Evolutionary conservation across 2,888 invertebrate genomes (phyloP).

Genomic region (Chalcis sispes): DNA sequence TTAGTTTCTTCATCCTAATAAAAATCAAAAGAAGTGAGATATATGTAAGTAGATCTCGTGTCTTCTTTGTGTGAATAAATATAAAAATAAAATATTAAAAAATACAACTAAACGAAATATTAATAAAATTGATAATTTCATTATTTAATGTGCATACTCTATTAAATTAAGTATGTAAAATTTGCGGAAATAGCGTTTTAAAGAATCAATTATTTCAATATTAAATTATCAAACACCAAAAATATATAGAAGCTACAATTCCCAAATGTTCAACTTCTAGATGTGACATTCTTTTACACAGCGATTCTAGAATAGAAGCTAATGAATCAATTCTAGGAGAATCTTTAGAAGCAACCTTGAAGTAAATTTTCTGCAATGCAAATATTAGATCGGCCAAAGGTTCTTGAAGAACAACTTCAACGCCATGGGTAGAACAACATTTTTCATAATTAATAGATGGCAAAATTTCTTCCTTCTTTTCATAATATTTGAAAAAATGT

Average conservation of each 20-base stretch:
- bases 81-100: too few species aligned
- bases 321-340: constrained; percentile 62
- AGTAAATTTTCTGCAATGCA: constrained; percentile 75
- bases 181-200: too few species aligned
- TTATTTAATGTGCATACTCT: too few species aligned
- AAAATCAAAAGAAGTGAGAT: too few species aligned
- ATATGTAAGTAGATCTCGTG: too few species aligned
- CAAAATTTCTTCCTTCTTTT: constrained; percentile 76
- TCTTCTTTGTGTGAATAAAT: too few species aligned
- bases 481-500: constrained; percentile 80
- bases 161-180: too few species aligned
- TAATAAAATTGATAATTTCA: too few species aligned
- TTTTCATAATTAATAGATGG: constrained; percentile 75
- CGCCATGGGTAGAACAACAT: constrained; percentile 77
- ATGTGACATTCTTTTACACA: constrained; percentile 78
- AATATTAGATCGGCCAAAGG: constrained; percentile 80
- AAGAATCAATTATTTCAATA: too few species aligned
- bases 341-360: constrained; percentile 62
- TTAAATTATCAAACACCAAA: too few species aligned
- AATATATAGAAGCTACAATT: constrained; percentile 75
- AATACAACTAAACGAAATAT: too few species aligned
- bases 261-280: constrained; percentile 78
- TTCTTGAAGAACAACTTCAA: constrained; percentile 77
- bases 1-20: constrained; percentile 79
- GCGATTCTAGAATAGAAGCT: constrained; percentile 74